phyloP scores from a whole-genome alignment of 1,140 invertebrate genomes.

The Acromyrmex charruanus region DNA sequence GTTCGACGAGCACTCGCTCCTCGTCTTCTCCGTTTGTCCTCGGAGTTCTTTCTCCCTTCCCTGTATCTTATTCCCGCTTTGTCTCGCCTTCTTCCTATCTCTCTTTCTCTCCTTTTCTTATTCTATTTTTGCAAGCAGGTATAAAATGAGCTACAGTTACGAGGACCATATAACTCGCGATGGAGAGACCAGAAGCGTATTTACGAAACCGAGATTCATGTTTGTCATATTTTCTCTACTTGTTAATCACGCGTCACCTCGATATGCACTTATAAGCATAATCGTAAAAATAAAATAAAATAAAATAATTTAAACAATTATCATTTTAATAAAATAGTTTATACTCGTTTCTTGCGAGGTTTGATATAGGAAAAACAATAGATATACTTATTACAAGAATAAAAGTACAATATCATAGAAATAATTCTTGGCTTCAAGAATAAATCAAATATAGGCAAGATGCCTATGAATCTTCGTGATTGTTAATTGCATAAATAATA shows the following conservation, averaged over 20 bases:
- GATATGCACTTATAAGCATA: background rate
- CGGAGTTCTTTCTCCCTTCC: conserved; percentile 28
- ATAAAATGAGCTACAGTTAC: conserved; percentile 85
- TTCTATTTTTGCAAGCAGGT: conserved; percentile 75
- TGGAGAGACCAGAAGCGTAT: conserved; percentile 21
- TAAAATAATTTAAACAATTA: no score
- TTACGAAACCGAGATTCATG: conserved; percentile 2
- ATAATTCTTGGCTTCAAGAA: no score
- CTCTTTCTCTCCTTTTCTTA: conserved; percentile 37
- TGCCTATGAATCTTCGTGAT: no score
- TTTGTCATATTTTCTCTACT: conserved; percentile 30
- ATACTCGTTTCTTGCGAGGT: no score
- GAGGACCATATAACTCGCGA: conserved; percentile 76
- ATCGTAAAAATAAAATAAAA: background rate
- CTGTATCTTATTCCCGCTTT: conserved; percentile 21
- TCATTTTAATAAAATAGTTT: background rate
- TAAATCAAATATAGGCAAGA: no score
- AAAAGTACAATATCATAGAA: background rate
- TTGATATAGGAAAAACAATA: background rate
- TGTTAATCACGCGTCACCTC: conserved; percentile 43
- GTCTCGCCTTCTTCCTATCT: background rate
- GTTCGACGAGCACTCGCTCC: conserved; percentile 75
- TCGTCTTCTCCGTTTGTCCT: conserved; percentile 58
- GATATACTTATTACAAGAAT: background rate
- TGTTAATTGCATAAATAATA: no score